Evolutionary conservation across 2,113 vertebrate species (phyloP).

Genomic region (Daubentonia madagascariensis): DNA sequence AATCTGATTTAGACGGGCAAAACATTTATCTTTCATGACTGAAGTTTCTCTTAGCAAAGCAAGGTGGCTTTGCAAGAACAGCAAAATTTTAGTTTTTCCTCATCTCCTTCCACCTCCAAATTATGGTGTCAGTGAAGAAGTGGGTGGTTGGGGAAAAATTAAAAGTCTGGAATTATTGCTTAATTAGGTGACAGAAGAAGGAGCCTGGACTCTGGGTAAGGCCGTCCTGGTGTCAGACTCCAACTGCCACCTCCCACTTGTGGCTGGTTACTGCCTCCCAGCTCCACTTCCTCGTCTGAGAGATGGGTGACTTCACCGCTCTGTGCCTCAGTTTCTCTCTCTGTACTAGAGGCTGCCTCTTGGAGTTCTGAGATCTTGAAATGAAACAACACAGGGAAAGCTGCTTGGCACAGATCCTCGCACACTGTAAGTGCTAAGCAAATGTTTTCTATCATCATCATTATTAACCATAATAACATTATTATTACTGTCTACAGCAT

Average conservation of each 20-base stretch:
- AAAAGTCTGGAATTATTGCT: neutral
- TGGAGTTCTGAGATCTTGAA: neutral
- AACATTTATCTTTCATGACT: neutral
- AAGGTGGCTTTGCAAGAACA: fast-evolving
- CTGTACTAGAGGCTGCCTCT: neutral
- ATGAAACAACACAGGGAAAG: neutral
- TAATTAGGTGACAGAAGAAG: neutral
- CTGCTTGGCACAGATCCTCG: neutral
- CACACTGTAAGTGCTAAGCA: neutral
- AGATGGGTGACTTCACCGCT: neutral
- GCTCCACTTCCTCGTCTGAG: neutral
- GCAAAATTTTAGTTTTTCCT: neutral
- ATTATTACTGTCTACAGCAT: neutral
- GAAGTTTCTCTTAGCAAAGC: neutral
- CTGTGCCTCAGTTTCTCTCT: neutral
- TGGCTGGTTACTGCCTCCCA: neutral
- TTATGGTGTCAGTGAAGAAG: neutral
- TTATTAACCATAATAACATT: too few relatives aligned
- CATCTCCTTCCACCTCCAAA: neutral
- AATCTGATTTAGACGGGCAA: neutral
- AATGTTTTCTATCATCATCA: fast-evolving
- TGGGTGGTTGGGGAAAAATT: too few relatives aligned
- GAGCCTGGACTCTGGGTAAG: neutral
- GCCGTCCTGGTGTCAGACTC: neutral
- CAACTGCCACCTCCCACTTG: neutral